Evolutionary conservation across 2,888 invertebrate species (phyloP).

Genomic region (Thysanoteuthis rhombus): DNA sequence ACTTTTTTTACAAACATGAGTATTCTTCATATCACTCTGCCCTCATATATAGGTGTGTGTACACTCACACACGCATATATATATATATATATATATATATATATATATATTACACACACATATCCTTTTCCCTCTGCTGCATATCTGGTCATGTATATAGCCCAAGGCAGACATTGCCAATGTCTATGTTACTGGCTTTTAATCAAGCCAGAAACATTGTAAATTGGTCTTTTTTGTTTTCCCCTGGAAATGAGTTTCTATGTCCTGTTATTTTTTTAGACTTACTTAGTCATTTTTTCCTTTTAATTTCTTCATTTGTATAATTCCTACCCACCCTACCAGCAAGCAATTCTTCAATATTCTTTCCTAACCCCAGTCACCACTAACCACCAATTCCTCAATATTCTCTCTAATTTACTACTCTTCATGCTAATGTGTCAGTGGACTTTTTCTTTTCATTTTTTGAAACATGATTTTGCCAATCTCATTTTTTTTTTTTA

Average conservation of each 20-base stretch:
- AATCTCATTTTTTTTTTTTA: not conserved
- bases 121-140: not conserved
- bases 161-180: not conserved
- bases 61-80: not conserved
- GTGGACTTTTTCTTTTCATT: not conserved
- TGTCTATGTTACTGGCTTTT: not conserved
- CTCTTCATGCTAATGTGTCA: not conserved
- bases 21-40: no score
- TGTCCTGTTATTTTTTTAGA: not conserved
- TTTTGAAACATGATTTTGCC: not conserved
- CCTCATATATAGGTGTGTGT: no score
- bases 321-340: no score
- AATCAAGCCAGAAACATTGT: not conserved
- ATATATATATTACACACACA: not conserved
- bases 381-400: not conserved
- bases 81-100: not conserved
- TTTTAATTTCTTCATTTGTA: not conserved
- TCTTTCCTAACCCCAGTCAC: not conserved
- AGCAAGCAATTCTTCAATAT: no score
- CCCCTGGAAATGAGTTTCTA: not conserved
- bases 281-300: not conserved
- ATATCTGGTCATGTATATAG: not conserved
- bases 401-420: not conserved
- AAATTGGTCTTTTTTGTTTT: not conserved
- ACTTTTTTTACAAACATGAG: no score